These are phyloP conservation scores for Felis chaus DNA, from an alignment of 2,113 vertebrate species.

Conservation along the genomic window DNA sequence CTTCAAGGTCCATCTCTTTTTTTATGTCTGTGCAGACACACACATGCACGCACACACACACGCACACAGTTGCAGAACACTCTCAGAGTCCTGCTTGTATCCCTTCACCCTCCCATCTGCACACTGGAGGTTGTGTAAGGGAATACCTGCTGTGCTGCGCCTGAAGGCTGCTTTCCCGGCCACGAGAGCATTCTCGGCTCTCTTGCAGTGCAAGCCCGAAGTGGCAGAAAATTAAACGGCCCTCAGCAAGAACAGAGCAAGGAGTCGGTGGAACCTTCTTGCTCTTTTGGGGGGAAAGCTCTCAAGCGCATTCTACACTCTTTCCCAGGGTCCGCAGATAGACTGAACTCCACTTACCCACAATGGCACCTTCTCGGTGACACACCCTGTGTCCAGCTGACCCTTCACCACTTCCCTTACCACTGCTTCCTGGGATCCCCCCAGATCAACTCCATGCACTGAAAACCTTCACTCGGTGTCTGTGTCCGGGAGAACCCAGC, in stretches of 20 bases:
- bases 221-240: background rate
- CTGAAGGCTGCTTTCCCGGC: background rate
- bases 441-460: background rate
- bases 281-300: background rate
- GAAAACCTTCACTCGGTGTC: background rate
- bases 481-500: background rate
- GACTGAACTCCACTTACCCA: background rate
- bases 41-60: accelerated
- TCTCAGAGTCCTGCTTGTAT: background rate
- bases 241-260: background rate
- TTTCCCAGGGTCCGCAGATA: background rate
- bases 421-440: background rate
- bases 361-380: background rate
- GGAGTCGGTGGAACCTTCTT: background rate
- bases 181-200: background rate
- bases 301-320: accelerated
- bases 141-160: background rate
- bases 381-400: background rate
- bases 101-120: background rate
- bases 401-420: background rate
- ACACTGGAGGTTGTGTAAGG: background rate
- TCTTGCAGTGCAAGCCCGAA: background rate
- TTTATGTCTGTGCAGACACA: background rate
- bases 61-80: background rate
- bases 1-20: background rate